Conservation (phyloP, 2,113 vertebrate genomes). For the Corythaeola cristata region DNA sequence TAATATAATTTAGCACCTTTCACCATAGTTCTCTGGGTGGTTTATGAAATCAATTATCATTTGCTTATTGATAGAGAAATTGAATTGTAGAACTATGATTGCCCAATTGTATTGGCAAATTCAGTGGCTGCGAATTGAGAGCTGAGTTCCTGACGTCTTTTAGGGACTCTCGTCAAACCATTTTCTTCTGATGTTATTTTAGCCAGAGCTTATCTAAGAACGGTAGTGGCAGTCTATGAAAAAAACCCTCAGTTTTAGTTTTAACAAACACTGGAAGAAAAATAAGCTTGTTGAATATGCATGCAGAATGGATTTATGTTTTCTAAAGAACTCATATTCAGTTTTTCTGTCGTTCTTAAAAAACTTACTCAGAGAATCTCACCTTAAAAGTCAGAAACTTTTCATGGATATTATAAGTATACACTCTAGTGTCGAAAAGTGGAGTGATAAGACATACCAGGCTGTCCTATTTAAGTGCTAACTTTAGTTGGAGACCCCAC, state of each 20-base stretch:
- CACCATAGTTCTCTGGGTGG: background rate
- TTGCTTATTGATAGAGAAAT: background rate
- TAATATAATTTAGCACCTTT: background rate
- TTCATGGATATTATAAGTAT: background rate
- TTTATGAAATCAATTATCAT: background rate
- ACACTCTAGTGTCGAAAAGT: background rate
- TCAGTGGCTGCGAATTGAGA: background rate
- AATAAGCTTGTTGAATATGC: background rate
- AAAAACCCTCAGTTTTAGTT: background rate
- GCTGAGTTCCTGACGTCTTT: background rate
- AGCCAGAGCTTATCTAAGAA: background rate
- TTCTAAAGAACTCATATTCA: background rate
- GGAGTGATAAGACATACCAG: background rate
- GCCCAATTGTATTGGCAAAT: background rate
- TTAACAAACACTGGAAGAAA: background rate
- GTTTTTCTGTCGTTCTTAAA: background rate
- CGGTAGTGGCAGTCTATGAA: background rate
- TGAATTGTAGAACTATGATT: background rate
- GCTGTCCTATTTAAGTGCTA: background rate
- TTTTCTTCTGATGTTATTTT: background rate
- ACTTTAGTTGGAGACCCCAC: background rate
- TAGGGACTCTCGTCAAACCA: background rate
- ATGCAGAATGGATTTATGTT: background rate
- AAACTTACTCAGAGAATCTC: background rate
- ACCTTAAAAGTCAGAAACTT: background rate